phyloP scores from a whole-genome alignment of 2,797 vertebrate genomes.

The Clarias pachynema region DNA sequence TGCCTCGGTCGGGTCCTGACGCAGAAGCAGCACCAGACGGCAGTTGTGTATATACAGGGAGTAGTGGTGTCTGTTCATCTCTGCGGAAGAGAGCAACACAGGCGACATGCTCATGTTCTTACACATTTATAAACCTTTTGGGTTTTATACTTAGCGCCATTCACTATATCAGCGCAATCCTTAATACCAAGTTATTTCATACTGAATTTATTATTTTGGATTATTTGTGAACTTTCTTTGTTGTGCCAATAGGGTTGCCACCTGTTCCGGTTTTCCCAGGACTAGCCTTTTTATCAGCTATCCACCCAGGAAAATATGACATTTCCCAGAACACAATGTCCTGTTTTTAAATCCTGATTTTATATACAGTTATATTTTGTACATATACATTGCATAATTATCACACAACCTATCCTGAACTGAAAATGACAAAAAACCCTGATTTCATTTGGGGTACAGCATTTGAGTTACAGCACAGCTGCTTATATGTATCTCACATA shows the following conservation, averaged over 20 bases:
- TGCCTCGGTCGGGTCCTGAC: conserved; percentile 86
- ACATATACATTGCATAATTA: too few species aligned
- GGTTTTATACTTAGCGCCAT: neutral
- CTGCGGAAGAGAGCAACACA: conserved; percentile 66
- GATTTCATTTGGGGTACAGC: neutral
- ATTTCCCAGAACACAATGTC: too few species aligned
- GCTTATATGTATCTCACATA: conserved; percentile 67
- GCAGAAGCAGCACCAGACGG: conserved; percentile 89
- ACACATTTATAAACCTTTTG: neutral
- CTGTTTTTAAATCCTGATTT: too few species aligned
- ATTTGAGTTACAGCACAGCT: conserved; percentile 55
- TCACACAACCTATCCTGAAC: too few species aligned
- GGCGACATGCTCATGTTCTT: neutral
- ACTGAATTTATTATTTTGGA: neutral
- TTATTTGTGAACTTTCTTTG: neutral
- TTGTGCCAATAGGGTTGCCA: neutral
- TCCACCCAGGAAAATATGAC: too few species aligned
- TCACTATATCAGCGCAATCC: neutral
- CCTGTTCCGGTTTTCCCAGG: too few species aligned
- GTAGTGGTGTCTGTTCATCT: conserved; percentile 96
- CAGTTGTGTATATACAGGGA: conserved; percentile 93
- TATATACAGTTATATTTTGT: too few species aligned
- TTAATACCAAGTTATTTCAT: neutral
- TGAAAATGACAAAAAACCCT: too few species aligned
- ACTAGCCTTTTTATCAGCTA: too few species aligned